Conservation (phyloP, 2,888 invertebrate species). For the Lasioglossum malachurum region DNA sequence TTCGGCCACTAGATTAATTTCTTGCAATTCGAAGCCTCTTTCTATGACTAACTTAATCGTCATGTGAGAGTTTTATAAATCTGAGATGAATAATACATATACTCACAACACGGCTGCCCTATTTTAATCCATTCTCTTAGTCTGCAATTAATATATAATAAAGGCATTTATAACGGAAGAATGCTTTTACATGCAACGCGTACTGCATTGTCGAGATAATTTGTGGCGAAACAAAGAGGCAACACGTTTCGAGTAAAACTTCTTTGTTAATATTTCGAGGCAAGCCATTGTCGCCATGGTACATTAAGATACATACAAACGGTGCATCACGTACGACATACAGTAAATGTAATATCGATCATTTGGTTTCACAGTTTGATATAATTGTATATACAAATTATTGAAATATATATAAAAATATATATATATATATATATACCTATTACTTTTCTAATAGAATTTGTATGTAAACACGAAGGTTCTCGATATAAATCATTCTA, state of each 20-base stretch:
- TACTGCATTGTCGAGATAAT: conserved; percentile 43
- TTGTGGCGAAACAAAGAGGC: conserved; percentile 15
- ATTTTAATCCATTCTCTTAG: conserved; percentile 69
- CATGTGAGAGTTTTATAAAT: conserved; percentile 67
- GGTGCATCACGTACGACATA: conserved; percentile 5
- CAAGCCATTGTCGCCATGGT: conserved; percentile 15
- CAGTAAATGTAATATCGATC: conserved; percentile 32
- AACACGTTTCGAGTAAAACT: conserved; percentile 23
- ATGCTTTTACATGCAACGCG: conserved; percentile 49
- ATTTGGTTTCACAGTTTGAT: conserved; percentile 47
- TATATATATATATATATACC: conserved; percentile 20
- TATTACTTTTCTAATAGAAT: conserved; percentile 57
- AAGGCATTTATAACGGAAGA: conserved; percentile 51
- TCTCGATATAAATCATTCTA: conserved; percentile 48
- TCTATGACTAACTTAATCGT: conserved; percentile 49
- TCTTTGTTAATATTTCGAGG: conserved; percentile 33
- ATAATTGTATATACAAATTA: conserved; percentile 51
- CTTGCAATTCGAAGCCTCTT: conserved; percentile 49
- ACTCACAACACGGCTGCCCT: conserved; percentile 69
- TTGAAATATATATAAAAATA: conserved; percentile 41
- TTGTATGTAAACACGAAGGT: conserved; percentile 47
- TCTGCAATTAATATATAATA: conserved; percentile 65
- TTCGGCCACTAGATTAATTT: conserved; percentile 59
- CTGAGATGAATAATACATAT: conserved; percentile 67
- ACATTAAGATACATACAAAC: conserved; percentile 20